A percentile compares a stretch with the other conserved stretches of the same genome.
Conservation (phyloP, 1,140 invertebrate genomes). For the Magallana ariakensis region DNA sequence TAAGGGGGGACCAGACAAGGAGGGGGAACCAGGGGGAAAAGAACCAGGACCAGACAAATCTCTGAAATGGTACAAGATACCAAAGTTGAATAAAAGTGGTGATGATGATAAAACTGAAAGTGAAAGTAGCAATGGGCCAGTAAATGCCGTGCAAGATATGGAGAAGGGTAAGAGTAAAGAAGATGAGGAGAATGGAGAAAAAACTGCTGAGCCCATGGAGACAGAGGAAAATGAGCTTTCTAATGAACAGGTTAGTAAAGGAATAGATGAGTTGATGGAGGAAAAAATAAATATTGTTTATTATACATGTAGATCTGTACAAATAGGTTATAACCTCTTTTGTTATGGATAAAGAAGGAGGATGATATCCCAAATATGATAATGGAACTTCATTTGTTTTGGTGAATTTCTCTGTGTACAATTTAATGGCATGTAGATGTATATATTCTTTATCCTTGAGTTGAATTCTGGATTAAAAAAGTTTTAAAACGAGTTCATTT, state of each 20-base stretch:
- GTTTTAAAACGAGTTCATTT: no score
- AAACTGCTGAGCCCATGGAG: constrained; percentile 28
- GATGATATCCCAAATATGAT: no score
- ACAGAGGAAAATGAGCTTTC: constrained; percentile 28
- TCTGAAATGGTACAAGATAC: neutral
- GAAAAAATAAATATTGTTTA: no score
- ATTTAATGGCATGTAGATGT: no score
- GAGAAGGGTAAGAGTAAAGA: neutral
- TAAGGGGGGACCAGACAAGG: neutral
- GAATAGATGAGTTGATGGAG: neutral
- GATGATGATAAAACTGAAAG: neutral
- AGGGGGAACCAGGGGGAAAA: neutral
- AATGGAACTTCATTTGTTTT: no score
- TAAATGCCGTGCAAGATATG: neutral
- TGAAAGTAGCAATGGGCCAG: neutral
- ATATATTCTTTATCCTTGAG: no score
- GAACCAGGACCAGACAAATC: neutral
- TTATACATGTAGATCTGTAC: no score
- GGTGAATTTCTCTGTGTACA: no score
- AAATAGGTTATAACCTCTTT: no score
- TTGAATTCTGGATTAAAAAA: no score
- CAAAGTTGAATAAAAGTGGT: neutral
- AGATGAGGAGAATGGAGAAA: neutral
- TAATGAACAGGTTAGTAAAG: neutral
- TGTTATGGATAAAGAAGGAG: no score